These are phyloP conservation scores for Drosophila colorata DNA, from an alignment of 2,888 invertebrate genomes.

Conservation along the genomic window DNA sequence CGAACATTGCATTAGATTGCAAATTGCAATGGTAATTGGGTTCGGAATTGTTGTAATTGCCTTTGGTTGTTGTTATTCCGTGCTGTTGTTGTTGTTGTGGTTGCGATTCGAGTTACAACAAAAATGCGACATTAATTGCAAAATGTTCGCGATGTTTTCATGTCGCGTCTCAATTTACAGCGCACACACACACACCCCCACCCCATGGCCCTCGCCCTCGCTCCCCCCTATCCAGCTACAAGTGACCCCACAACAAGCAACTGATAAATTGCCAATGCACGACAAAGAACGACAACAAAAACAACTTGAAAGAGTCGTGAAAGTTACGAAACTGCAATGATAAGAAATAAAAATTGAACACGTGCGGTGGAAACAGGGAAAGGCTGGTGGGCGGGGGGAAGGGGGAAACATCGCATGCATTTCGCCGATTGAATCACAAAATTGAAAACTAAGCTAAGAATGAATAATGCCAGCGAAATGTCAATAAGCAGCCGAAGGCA, in stretches of 20 bases:
- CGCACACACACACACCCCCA: neutral
- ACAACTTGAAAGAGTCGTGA: slow-evolving; percentile 47
- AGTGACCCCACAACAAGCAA: slow-evolving; percentile 6
- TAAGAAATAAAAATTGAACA: slow-evolving; percentile 39
- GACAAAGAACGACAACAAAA: slow-evolving; percentile 45
- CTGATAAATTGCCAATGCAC: slow-evolving; percentile 64
- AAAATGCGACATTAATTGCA: slow-evolving; percentile 62
- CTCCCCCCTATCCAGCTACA: neutral
- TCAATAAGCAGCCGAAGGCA: neutral
- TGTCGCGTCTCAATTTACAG: slow-evolving; percentile 51
- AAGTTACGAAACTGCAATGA: slow-evolving; percentile 53
- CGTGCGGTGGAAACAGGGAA: slow-evolving; percentile 10
- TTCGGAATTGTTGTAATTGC: slow-evolving; percentile 69
- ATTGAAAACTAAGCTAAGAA: slow-evolving; percentile 6
- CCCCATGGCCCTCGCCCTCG: too few species aligned
- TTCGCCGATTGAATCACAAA: slow-evolving; percentile 11
- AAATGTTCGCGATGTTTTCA: slow-evolving; percentile 57
- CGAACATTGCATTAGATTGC: slow-evolving; percentile 66
- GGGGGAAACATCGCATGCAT: slow-evolving; percentile 3
- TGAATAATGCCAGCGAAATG: slow-evolving; percentile 22
- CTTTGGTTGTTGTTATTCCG: slow-evolving; percentile 29
- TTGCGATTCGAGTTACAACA: slow-evolving; percentile 41
- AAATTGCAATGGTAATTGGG: slow-evolving; percentile 67
- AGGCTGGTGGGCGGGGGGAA: neutral
- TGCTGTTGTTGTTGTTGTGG: slow-evolving; percentile 36